These are phyloP conservation scores for Lepidocyrtinus sp. DNA, from an alignment of 2,888 invertebrate species.

Conservation along the genomic window DNA sequence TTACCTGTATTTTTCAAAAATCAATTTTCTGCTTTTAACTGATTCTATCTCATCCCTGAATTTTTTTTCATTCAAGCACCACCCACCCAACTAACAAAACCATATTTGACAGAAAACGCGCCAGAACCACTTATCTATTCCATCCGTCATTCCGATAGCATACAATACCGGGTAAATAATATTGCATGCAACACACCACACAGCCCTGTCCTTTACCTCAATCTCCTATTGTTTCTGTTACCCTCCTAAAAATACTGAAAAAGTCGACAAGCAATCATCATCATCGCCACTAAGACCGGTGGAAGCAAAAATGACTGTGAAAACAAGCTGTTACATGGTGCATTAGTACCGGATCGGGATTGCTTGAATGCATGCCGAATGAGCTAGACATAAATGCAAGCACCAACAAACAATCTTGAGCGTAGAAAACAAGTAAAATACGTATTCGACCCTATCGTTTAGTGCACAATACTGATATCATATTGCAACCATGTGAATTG, in stretches of 20 bases:
- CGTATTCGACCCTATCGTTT: not conserved
- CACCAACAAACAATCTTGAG: not conserved
- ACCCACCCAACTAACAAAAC: not conserved
- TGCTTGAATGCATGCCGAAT: conserved; percentile 26
- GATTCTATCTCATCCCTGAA: not conserved
- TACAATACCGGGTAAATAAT: conserved; percentile 35
- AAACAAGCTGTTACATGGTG: conserved; percentile 51
- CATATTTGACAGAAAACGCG: conserved; percentile 32
- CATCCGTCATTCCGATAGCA: conserved; percentile 47
- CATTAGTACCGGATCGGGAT: conserved; percentile 40
- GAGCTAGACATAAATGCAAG: not conserved
- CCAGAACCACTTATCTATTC: conserved; percentile 52
- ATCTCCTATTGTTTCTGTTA: not conserved
- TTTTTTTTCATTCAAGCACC: too few relatives aligned
- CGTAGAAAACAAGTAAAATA: conserved; percentile 16
- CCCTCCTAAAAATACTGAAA: not conserved
- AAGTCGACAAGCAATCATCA: not conserved
- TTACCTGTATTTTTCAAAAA: not conserved
- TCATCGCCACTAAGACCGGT: conserved; percentile 29
- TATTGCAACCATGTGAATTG: not conserved
- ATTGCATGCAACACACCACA: conserved; percentile 29
- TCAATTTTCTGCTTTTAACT: not conserved
- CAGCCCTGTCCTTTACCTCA: not conserved
- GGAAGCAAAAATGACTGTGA: conserved; percentile 30
- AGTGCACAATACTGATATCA: not conserved